Evolutionary conservation across 2,113 vertebrate species (phyloP).

Genomic region (Probosciger aterrimus): DNA sequence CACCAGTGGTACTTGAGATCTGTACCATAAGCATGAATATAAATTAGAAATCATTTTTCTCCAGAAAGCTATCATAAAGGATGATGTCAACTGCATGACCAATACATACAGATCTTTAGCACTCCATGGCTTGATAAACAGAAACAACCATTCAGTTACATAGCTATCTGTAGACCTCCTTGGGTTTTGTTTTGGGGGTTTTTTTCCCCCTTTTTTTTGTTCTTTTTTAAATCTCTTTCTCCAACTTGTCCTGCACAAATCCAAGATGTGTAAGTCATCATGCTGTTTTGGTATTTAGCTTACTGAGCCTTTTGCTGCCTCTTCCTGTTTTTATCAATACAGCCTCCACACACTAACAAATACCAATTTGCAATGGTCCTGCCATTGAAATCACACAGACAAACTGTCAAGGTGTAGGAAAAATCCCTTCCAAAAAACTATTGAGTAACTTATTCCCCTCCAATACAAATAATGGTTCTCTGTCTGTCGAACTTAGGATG

Average conservation of each 20-base stretch:
- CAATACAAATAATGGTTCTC: not conserved
- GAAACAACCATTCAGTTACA: not conserved
- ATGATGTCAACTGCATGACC: not conserved
- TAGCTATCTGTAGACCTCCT: not conserved
- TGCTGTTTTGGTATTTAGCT: not conserved
- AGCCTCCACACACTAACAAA: not conserved
- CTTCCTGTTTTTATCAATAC: not conserved
- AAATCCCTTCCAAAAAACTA: not conserved
- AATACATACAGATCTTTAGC: not conserved
- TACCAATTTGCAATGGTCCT: not conserved
- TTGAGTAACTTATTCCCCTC: not conserved
- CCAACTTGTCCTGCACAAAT: not conserved
- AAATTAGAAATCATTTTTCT: not conserved
- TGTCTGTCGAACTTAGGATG: not conserved
- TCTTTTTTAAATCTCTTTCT: not conserved
- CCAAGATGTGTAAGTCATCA: not conserved
- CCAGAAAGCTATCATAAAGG: not conserved
- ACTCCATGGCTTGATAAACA: not conserved
- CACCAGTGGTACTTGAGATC: not conserved
- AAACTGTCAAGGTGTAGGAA: not conserved
- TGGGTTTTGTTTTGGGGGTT: not conserved
- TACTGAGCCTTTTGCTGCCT: not conserved
- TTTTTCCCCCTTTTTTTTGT: not conserved
- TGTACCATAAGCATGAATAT: not conserved
- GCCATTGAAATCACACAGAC: not conserved